phyloP scores from a whole-genome alignment of 2,888 invertebrate species.

The Yponomeuta cagnagella region DNA sequence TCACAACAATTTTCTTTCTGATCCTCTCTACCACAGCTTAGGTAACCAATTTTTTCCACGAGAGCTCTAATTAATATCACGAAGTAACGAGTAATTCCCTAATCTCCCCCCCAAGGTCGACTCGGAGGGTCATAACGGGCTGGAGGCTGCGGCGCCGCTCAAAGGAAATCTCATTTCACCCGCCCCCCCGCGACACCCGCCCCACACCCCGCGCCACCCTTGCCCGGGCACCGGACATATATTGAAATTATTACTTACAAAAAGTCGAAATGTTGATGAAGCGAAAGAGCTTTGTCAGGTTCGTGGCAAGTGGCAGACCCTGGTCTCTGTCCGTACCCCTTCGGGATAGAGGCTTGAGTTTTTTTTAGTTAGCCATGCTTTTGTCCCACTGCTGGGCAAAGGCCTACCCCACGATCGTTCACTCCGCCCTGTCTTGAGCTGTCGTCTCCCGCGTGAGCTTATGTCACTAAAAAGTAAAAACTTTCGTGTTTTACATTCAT shows the following conservation, averaged over 20 bases:
- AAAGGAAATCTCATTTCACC: constrained; percentile 73
- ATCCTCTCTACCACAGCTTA: background rate
- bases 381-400: no score
- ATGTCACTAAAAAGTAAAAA: no score
- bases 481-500: no score
- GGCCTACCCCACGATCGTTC: no score
- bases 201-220: constrained; percentile 26
- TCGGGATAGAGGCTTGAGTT: no score
- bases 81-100: background rate
- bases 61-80: background rate
- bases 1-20: background rate
- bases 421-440: no score
- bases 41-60: background rate
- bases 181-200: constrained; percentile 27
- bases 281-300: no score
- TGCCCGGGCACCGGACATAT: constrained; percentile 47
- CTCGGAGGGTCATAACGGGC: constrained; percentile 11
- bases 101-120: constrained; percentile 8
- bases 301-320: no score
- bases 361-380: no score
- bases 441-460: no score
- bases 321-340: no score
- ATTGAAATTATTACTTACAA: constrained; percentile 63
- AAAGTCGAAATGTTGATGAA: background rate
- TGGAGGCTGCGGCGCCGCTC: constrained; percentile 40